Conservation (phyloP, 1,140 invertebrate species). For the Bombus picipes region DNA sequence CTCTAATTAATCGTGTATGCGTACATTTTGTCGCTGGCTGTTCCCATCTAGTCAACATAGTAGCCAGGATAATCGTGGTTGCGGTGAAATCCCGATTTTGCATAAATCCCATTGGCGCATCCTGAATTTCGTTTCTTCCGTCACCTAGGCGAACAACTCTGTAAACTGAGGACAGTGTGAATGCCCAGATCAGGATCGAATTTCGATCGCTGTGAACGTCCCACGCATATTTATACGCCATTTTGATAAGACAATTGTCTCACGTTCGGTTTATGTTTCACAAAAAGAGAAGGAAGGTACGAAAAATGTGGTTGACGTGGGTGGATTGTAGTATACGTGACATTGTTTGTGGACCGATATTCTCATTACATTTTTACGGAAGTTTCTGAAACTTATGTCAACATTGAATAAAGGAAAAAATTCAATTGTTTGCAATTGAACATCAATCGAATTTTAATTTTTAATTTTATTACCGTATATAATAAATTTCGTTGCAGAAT, state of each 20-base stretch:
- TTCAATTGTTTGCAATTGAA: no score
- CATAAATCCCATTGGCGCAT: conserved; percentile 36
- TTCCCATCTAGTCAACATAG: not conserved
- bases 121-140: conserved; percentile 35
- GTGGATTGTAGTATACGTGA: not conserved
- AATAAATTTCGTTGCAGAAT: no score
- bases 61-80: conserved; percentile 16
- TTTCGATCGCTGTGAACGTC: conserved; percentile 21
- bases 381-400: no score
- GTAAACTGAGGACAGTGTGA: not conserved
- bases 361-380: no score
- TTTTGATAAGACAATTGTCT: conserved; percentile 19
- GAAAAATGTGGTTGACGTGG: not conserved
- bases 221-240: conserved; percentile 8
- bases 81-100: conserved; percentile 31
- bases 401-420: no score
- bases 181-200: conserved; percentile 12
- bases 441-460: no score
- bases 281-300: not conserved
- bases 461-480: no score
- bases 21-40: not conserved
- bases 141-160: not conserved
- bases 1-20: conserved; percentile 23
- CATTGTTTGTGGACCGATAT: no score
- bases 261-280: not conserved